Conservation (phyloP, 1,140 invertebrate species). For the Drosophila ananassae region DNA sequence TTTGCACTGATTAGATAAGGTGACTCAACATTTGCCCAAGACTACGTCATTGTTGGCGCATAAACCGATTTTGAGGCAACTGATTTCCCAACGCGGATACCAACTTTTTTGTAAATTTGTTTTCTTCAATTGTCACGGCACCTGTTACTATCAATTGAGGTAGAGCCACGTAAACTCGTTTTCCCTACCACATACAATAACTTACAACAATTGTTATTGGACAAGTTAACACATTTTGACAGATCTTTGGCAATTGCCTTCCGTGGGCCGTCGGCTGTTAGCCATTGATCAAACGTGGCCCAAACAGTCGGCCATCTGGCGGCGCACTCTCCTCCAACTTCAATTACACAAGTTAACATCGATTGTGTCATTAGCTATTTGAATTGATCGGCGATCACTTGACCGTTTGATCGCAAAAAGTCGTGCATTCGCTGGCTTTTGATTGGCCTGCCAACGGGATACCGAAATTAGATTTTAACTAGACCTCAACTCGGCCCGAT, state of each 20-base stretch:
- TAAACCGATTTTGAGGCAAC: conserved; percentile 2
- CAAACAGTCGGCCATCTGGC: conserved; percentile 31
- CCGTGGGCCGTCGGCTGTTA: conserved; percentile 15
- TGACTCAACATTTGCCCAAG: conserved; percentile 19
- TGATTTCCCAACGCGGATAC: conserved; percentile 24
- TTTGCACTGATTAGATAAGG: conserved; percentile 32
- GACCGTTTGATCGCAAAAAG: conserved; percentile 23
- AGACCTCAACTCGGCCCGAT: not conserved
- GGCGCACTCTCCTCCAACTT: conserved; percentile 7
- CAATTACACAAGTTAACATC: conserved; percentile 52
- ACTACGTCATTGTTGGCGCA: conserved; percentile 30
- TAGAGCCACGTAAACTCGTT: conserved; percentile 27
- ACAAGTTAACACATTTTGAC: conserved; percentile 48
- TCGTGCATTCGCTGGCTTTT: conserved; percentile 32
- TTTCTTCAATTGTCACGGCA: conserved; percentile 13
- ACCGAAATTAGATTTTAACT: conserved; percentile 22
- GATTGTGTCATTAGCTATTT: conserved; percentile 53
- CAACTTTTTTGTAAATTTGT: conserved; percentile 1
- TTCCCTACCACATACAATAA: conserved; percentile 36
- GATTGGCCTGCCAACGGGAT: conserved; percentile 23
- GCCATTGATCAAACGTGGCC: conserved; percentile 43
- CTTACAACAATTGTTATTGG: conserved; percentile 50
- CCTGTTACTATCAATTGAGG: conserved; percentile 6
- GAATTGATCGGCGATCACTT: conserved; percentile 6
- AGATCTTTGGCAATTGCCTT: conserved; percentile 43